Evolutionary conservation across 1,140 invertebrate species (phyloP).

Genomic region (Trichoplusia ni): DNA sequence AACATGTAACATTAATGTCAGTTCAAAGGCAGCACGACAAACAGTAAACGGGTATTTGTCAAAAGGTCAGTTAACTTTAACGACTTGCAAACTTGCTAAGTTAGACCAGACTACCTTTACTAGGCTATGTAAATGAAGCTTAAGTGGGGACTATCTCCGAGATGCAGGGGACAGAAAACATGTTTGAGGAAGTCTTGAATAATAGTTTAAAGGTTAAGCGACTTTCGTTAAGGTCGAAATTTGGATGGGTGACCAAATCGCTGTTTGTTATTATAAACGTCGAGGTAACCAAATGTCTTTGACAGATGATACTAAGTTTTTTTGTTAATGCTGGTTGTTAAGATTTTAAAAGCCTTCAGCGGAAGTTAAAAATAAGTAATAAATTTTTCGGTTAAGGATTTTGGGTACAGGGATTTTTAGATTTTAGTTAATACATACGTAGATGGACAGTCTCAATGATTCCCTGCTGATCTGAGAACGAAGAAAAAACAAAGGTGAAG

Average conservation of each 20-base stretch:
- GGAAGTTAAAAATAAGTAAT: too few species aligned
- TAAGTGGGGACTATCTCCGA: background rate
- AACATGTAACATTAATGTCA: too few species aligned
- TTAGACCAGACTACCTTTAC: background rate
- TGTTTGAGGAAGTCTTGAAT: background rate
- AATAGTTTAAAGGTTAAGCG: background rate
- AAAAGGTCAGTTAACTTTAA: conserved; percentile 29
- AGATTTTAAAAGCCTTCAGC: too few species aligned
- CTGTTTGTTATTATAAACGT: too few species aligned
- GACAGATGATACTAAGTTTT: too few species aligned
- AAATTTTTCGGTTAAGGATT: too few species aligned
- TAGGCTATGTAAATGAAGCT: conserved; percentile 6
- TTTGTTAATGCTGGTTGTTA: too few species aligned
- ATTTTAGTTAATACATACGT: conserved; percentile 17
- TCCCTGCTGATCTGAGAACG: conserved; percentile 21
- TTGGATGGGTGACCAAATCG: background rate
- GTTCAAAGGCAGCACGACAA: background rate
- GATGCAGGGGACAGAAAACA: background rate
- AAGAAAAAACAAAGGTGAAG: conserved; percentile 16
- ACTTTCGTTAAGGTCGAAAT: background rate
- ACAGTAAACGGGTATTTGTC: background rate
- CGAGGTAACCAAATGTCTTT: too few species aligned
- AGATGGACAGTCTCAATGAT: conserved; percentile 17
- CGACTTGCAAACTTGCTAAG: conserved; percentile 23
- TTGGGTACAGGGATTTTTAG: background rate